Base-by-base conservation (phyloP, 2,888 invertebrate species). In the Pantelozetes paolii region DNA sequence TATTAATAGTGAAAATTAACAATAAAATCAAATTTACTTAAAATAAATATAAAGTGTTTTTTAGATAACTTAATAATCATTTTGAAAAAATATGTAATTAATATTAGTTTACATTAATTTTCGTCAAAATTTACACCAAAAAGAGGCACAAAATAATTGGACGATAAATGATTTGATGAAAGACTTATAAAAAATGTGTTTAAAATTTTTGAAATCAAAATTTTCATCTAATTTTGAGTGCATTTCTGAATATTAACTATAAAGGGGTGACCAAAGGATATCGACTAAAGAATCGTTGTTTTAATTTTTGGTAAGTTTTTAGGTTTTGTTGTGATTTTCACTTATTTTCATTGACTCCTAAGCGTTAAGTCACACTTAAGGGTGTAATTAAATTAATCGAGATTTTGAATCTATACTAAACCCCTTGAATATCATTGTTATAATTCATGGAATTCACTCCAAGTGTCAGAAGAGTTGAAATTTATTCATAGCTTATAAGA, bases 11-110 rank as follows among this genome's bases (percentile, higher is more conserved):
- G 9, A 26, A 54, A 26, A 54, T 26, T 54, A 11, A 54, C 54
- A 26, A 26, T 54, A 54, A 54, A 54, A 54, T 1, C 54, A 26
- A 54, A 20, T 50, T 50, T 50, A 8, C 2, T 18, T 3, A 45
- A 45, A 18, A 15, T 9, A 50, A 26, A 54, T 26, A 54, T 26
- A 26, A 26, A 13, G 9, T 15, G 45, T 18, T 45, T 15, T 45
- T 45, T 15, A 26, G 8, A 54, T 54, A 26, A 54, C 54, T 54
- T 26, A 54, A 54, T 54, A 54, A 54, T 54, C n/a, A 50, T 50
- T 20, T 26, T 26, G 26, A 54, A 54, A 50, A n/a, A 18, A 5
- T 8, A 36, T 36, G 11, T 36, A 45, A 45, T 45, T 45, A 45
- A 45, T 45, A 45, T 45, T 54, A 1, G 23, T 50, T 26, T 6